Evolutionary conservation across 2,888 invertebrate species (phyloP), one percentile per base, ranked within the genome.

Genomic region (Polietes domitor): DNA sequence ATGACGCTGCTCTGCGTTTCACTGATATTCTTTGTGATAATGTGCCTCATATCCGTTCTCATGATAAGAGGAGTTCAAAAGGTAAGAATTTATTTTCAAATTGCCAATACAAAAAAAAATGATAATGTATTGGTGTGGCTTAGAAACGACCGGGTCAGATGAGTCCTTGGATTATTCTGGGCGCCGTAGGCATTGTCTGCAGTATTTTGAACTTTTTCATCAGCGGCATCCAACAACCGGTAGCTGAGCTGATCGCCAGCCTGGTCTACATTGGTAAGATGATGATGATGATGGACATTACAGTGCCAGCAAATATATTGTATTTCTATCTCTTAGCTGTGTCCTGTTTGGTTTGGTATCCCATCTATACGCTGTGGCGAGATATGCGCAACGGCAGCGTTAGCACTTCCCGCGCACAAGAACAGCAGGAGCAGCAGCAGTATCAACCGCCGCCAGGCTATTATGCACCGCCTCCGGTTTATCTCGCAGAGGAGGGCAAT

Each of bases 311-410:
- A n/a, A n/a, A n/a, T n/a, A n/a, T n/a, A n/a, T n/a, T n/a, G n/a
- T n/a, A n/a, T 47, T 47, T 47, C 3, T 2, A 47, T 58, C 12
- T 21, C 32, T 17, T 28, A 61, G 61, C 28, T 15, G 2, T 61
- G 6, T 61, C 61, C 28, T 61, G 61, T 10, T 17, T 61, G 28
- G 61, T 61, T 9, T 61, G 61, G 61, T 61, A 61, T 61, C 61
- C 61, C n/a, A 61, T 61, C 24, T 61, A 28, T 28, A 32, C 15
- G 1, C n/a, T 61, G 17, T 61, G 61, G 61, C 26, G 28, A 7
- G 61, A 61, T 32, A 61, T 61, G 28, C 28, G 61, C n/a, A 61
- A 61, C 32, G 61, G 61, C 5, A 28, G 2, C 12, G 28, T 28
- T 26, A 37, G 9, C 37, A 37, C 32, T 7, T 7, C 32, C 32